phyloP scores from a whole-genome alignment of 53 echinoderm and acorn worm genomes.

The Zoroaster sp. region DNA sequence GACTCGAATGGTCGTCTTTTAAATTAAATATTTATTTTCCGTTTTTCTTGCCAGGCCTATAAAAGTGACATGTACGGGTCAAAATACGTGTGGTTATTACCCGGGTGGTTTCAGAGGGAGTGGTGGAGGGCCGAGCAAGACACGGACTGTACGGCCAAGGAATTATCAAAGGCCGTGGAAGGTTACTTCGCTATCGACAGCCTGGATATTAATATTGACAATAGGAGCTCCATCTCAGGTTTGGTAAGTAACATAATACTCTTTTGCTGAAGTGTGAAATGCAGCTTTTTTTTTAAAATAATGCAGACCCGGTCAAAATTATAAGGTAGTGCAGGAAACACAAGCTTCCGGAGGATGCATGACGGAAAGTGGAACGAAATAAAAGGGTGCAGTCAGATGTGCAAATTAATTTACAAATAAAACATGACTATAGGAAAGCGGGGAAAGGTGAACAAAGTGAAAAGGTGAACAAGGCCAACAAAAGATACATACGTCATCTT shows the following conservation, averaged over 20 bases:
- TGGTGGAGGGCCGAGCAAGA: constrained; percentile 87
- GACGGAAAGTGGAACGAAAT: too few species aligned
- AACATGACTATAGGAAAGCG: too few species aligned
- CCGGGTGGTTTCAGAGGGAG: constrained; percentile 82
- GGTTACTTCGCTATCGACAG: constrained; percentile 91
- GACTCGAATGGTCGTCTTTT: neutral
- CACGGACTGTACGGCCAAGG: constrained; percentile 68
- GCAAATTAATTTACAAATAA: too few species aligned
- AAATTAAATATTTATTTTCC: neutral
- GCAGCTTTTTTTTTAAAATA: too few species aligned
- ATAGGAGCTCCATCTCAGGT: constrained; percentile 77
- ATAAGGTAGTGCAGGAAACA: too few species aligned
- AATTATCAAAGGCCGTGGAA: constrained; percentile 72
- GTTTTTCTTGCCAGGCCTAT: constrained; percentile 70
- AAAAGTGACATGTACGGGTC: constrained; percentile 79
- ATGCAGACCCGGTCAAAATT: too few species aligned
- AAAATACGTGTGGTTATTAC: constrained; percentile 89
- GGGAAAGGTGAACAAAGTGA: too few species aligned
- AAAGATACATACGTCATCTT: too few species aligned
- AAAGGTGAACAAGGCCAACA: too few species aligned
- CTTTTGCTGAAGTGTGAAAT: too few species aligned
- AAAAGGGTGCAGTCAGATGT: too few species aligned
- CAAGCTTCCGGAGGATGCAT: too few species aligned
- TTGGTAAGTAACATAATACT: constrained; percentile 79
- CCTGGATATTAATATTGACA: constrained; percentile 76